phyloP scores from a whole-genome alignment of 2,113 vertebrate species.

The Benitochromis conjunctus region DNA sequence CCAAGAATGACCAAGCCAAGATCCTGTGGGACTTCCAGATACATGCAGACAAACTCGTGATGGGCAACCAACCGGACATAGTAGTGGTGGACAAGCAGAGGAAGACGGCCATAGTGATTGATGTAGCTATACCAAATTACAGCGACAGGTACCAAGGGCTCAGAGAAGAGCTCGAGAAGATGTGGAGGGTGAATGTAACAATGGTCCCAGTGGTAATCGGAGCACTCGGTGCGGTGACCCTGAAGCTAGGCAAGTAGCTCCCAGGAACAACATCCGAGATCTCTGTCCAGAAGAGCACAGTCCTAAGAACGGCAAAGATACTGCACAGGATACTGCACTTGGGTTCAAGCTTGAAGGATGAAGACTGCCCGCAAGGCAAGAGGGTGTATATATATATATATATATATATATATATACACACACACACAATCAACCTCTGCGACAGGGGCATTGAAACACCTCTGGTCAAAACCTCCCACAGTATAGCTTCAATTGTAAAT shows the following conservation, averaged over 20 bases:
- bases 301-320: too few relatives aligned
- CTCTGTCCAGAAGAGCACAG: too few relatives aligned
- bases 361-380: not conserved
- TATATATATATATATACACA: rapidly evolving
- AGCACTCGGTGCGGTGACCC: too few relatives aligned
- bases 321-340: rapidly evolving
- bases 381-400: not conserved
- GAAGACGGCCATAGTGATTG: not conserved
- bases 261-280: too few relatives aligned
- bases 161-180: not conserved
- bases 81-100: not conserved
- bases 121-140: not conserved
- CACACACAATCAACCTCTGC: not conserved
- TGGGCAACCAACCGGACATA: not conserved
- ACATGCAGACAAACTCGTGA: not conserved
- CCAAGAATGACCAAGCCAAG: not conserved
- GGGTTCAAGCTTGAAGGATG: not conserved
- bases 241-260: too few relatives aligned
- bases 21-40: not conserved
- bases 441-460: not conserved
- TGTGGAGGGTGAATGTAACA: not conserved
- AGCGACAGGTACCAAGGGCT: not conserved
- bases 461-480: not conserved
- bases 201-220: too few relatives aligned
- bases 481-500: not conserved